A percentile compares a stretch with the other conserved stretches of the same genome.
phyloP scores from a whole-genome alignment of 2,797 vertebrate species.

The Iguana delicatissima region DNA sequence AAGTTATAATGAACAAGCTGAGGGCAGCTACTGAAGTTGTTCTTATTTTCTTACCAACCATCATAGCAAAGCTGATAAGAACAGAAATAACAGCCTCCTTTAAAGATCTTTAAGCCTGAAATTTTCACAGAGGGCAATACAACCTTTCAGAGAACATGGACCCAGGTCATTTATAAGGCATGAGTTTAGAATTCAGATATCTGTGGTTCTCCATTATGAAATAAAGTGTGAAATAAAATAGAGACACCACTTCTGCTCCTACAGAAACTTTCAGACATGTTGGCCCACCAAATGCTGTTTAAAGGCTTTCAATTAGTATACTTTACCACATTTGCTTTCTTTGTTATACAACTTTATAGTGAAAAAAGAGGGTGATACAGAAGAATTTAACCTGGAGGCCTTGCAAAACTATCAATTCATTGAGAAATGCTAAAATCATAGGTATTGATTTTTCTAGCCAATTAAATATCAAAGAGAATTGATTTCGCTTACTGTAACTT shows the following conservation, averaged over 20 bases:
- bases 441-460: slow-evolving; percentile 48
- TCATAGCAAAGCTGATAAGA: too few relatives aligned
- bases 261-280: slow-evolving; percentile 5
- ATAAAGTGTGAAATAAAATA: slow-evolving; percentile 37
- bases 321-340: slow-evolving; percentile 13
- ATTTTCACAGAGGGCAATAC: too few relatives aligned
- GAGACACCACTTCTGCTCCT: neutral
- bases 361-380: slow-evolving; percentile 14
- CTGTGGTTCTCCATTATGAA: slow-evolving; percentile 18
- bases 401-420: slow-evolving; percentile 43
- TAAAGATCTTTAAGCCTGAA: too few relatives aligned
- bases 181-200: too few relatives aligned
- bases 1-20: too few relatives aligned
- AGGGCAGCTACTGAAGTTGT: too few relatives aligned
- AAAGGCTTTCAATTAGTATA: slow-evolving; percentile 25
- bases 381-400: slow-evolving; percentile 37
- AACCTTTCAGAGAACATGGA: too few relatives aligned
- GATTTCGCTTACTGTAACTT: slow-evolving; percentile 31
- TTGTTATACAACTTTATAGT: slow-evolving; percentile 35
- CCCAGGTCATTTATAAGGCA: too few relatives aligned
- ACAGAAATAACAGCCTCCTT: too few relatives aligned
- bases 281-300: slow-evolving; percentile 24
- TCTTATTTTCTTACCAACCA: too few relatives aligned
- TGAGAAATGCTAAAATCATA: slow-evolving; percentile 45
- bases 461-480: slow-evolving; percentile 47